Evolutionary conservation across 2,113 vertebrate genomes (phyloP).

Genomic region (Chrysochloris asiatica): DNA sequence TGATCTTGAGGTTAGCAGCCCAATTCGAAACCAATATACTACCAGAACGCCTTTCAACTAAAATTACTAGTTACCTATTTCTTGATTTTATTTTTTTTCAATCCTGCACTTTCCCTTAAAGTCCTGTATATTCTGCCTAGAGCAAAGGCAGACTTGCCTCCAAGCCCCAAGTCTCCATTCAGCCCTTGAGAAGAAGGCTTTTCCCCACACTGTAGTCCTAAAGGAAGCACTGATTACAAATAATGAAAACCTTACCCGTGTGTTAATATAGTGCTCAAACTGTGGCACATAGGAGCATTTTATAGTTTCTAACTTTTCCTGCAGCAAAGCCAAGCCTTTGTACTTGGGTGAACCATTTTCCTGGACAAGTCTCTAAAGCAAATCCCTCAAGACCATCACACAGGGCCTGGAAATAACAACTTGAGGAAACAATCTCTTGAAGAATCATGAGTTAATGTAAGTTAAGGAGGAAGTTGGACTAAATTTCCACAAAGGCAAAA

Average conservation of each 20-base stretch:
- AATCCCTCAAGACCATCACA: slow-evolving; percentile 64
- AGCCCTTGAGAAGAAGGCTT: not conserved
- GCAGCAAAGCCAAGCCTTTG: slow-evolving; percentile 68
- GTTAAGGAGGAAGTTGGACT: slow-evolving; percentile 47
- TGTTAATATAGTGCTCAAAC: slow-evolving; percentile 46
- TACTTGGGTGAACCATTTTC: slow-evolving; percentile 64
- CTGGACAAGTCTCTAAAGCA: slow-evolving; percentile 72
- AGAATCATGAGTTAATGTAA: slow-evolving; percentile 34
- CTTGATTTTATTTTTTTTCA: not conserved
- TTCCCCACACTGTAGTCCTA: not conserved
- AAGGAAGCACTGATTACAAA: slow-evolving; percentile 65
- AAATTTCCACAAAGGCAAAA: slow-evolving; percentile 52
- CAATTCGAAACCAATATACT: too few species aligned
- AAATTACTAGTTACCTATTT: slow-evolving; percentile 35
- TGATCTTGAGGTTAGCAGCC: too few species aligned
- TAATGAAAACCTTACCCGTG: slow-evolving; percentile 46
- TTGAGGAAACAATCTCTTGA: slow-evolving; percentile 41
- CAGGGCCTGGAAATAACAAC: slow-evolving; percentile 59
- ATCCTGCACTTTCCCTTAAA: too few species aligned
- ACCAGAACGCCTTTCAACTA: too few species aligned
- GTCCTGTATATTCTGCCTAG: not conserved
- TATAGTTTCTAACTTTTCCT: slow-evolving; percentile 67
- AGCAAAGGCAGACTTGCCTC: slow-evolving; percentile 35
- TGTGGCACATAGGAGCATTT: slow-evolving; percentile 55
- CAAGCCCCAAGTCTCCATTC: not conserved